A percentile compares a stretch with the other conserved stretches of the same genome.
phyloP scores from a whole-genome alignment of 2,888 invertebrate genomes.

The Sceliomorpha sp. region DNA sequence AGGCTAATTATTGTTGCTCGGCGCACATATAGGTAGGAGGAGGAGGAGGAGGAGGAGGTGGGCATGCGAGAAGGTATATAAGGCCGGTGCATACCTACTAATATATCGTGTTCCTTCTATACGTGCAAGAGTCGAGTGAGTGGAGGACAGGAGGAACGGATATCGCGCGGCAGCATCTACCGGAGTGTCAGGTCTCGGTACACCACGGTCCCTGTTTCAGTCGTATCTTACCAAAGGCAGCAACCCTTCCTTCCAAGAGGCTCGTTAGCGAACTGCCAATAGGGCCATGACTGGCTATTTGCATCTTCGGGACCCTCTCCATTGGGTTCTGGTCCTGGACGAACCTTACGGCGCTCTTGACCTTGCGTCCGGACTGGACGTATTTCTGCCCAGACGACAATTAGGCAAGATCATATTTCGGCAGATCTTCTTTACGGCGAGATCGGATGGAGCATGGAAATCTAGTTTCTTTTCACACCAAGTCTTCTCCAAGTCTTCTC shows the following conservation, averaged over 20 bases:
- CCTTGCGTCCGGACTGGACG: no score
- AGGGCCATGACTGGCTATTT: slow-evolving; percentile 67
- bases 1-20: slow-evolving; percentile 72
- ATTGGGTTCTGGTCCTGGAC: no score
- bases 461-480: no score
- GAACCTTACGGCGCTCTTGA: slow-evolving; percentile 35
- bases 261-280: slow-evolving; percentile 76
- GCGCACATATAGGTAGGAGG: slow-evolving; percentile 28
- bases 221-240: slow-evolving; percentile 59
- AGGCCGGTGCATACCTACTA: slow-evolving; percentile 55
- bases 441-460: no score
- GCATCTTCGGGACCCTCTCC: slow-evolving; percentile 61
- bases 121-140: slow-evolving; percentile 52
- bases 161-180: slow-evolving; percentile 74
- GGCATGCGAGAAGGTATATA: no score
- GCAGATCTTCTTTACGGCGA: no score
- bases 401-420: no score
- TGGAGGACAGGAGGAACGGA: slow-evolving; percentile 66
- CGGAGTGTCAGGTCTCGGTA: slow-evolving; percentile 71
- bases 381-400: no score
- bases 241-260: slow-evolving; percentile 53
- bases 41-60: no score
- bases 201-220: slow-evolving; percentile 61
- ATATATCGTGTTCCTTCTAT: slow-evolving; percentile 61
- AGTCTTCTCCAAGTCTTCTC: no score